Percentiles rank a stretch among this genome's conserved stretches.
phyloP scores from a whole-genome alignment of 2,888 invertebrate genomes.

The Conus canariensis region DNA sequence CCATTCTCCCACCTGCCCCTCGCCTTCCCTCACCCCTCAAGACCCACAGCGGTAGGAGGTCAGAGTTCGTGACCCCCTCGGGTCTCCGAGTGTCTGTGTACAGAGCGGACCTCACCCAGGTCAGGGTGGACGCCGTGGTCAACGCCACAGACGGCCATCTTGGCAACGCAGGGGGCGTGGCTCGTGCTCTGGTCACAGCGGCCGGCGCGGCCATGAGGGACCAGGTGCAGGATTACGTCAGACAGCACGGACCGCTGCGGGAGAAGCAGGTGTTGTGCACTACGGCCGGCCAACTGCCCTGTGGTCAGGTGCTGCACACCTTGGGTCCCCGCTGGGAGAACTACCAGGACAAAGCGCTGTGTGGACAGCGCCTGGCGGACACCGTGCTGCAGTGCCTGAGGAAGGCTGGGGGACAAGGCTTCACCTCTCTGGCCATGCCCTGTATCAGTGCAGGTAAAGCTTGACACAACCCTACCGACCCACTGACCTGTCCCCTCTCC shows the following conservation, averaged over 20 bases:
- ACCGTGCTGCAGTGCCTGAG: constrained; percentile 15
- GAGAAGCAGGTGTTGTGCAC: constrained; percentile 39
- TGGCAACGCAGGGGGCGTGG: constrained; percentile 35
- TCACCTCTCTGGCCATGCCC: constrained; percentile 6
- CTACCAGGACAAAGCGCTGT: constrained; percentile 38
- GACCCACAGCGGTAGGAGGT: background rate
- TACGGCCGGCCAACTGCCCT: constrained; percentile 37
- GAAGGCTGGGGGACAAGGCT: background rate
- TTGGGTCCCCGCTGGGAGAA: constrained; percentile 43
- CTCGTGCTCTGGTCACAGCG: constrained; percentile 30
- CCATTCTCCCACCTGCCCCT: too few relatives aligned
- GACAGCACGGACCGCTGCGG: background rate
- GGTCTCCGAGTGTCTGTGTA: constrained; percentile 29
- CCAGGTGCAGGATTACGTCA: background rate
- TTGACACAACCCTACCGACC: background rate
- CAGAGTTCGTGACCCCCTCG: background rate
- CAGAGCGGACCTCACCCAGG: constrained; percentile 41
- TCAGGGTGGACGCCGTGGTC: constrained; percentile 41
- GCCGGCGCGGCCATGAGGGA: constrained; percentile 25
- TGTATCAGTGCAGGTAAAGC: constrained; percentile 23
- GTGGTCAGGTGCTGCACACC: constrained; percentile 45
- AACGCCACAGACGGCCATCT: constrained; percentile 36
- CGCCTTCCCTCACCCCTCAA: too few relatives aligned
- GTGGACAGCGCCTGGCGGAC: background rate
- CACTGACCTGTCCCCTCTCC: background rate